Percentiles rank a stretch among this genome's conserved stretches.
These are phyloP conservation scores for Mixornis gularis DNA, from an alignment of 2,113 vertebrate genomes.

Conservation along the genomic window DNA sequence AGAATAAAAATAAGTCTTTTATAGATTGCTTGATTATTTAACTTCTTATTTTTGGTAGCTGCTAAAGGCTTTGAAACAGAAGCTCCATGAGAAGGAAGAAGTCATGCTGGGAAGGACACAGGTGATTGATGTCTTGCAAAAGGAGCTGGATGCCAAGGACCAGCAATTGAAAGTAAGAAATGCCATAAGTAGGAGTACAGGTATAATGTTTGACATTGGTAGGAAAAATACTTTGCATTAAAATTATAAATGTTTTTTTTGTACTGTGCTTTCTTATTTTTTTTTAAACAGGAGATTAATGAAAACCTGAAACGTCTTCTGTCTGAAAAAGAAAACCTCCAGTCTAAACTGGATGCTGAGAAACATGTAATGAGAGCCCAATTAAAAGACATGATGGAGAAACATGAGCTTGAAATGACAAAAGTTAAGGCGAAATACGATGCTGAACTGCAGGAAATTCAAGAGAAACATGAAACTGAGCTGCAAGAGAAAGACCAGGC, in stretches of 20 bases:
- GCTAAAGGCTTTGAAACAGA: constrained; percentile 86
- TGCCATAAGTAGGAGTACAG: neutral
- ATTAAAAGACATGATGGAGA: constrained; percentile 85
- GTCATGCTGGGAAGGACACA: constrained; percentile 85
- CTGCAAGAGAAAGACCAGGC: constrained; percentile 72
- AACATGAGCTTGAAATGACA: constrained; percentile 78
- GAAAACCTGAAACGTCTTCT: constrained; percentile 75
- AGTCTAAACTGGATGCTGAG: constrained; percentile 87
- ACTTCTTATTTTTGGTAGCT: constrained; percentile 24
- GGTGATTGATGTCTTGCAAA: constrained; percentile 87
- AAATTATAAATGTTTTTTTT: neutral
- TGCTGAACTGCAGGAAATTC: constrained; percentile 61
- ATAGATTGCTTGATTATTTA: neutral
- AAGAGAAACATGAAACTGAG: constrained; percentile 73
- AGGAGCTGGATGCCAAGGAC: constrained; percentile 83
- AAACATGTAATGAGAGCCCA: constrained; percentile 90
- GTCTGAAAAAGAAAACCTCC: constrained; percentile 83
- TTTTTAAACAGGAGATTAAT: constrained; percentile 68
- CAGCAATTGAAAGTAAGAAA: constrained; percentile 74
- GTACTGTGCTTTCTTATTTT: neutral
- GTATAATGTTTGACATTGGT: neutral
- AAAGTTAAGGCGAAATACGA: constrained; percentile 60
- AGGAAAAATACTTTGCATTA: neutral
- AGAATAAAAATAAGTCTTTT: neutral
- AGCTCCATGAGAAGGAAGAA: constrained; percentile 89